Conservation (phyloP, 1,140 invertebrate genomes). For the Pteromalus puparum region DNA sequence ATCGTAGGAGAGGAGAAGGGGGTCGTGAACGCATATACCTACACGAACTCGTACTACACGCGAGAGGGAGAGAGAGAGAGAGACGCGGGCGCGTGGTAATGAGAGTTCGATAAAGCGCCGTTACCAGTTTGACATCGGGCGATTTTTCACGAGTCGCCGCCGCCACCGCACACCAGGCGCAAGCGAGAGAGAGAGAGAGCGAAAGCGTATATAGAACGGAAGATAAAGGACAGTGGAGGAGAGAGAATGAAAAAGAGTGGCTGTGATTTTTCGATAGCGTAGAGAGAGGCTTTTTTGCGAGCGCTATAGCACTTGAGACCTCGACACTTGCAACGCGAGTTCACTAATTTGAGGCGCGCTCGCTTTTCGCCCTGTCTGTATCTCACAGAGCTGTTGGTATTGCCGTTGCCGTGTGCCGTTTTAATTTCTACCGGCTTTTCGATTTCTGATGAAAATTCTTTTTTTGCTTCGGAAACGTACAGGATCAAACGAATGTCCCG, state of each 20-base stretch:
- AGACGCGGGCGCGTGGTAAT: slow-evolving; percentile 64
- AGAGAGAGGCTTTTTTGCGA: neutral
- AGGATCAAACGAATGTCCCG: neutral
- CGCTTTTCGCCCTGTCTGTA: neutral
- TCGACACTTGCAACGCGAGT: slow-evolving; percentile 15
- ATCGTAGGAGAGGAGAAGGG: neutral
- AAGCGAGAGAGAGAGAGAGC: neutral
- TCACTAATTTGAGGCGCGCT: slow-evolving; percentile 33
- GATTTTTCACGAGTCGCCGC: slow-evolving; percentile 63
- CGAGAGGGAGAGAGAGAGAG: no score
- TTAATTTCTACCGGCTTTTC: neutral
- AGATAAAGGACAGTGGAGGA: slow-evolving; percentile 12
- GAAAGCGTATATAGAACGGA: neutral
- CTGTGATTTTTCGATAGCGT: slow-evolving; percentile 10
- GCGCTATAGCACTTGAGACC: neutral
- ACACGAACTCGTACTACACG: neutral
- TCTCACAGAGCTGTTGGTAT: no score
- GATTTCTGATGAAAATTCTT: neutral
- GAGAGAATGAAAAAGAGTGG: neutral
- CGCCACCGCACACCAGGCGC: slow-evolving; percentile 22
- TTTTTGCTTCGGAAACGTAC: neutral
- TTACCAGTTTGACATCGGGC: slow-evolving; percentile 73
- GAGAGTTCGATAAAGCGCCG: slow-evolving; percentile 75
- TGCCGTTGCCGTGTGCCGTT: neutral
- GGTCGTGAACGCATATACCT: neutral